Conservation (phyloP, 2,113 vertebrate species). For the Malurus cyaneus region DNA sequence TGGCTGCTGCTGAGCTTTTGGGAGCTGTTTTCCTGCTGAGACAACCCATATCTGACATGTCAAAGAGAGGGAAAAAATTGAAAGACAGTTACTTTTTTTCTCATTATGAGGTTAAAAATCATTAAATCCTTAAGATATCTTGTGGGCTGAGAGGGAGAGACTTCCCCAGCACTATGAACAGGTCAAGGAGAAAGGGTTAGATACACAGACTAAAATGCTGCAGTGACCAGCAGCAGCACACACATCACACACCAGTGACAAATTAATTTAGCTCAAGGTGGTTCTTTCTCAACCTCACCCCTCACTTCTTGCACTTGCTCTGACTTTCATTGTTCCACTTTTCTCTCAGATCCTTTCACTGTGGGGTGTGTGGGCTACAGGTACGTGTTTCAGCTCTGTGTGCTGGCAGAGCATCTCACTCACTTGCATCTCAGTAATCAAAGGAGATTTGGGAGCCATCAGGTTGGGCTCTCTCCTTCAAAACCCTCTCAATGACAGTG, state of each 20-base stretch:
- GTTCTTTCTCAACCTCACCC: neutral
- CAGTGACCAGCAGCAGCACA: neutral
- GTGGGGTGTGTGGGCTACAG: neutral
- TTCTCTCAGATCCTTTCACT: neutral
- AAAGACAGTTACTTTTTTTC: neutral
- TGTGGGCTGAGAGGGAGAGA: neutral
- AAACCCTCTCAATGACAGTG: neutral
- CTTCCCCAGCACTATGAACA: neutral
- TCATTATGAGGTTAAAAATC: neutral
- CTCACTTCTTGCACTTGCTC: neutral
- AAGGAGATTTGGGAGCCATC: slow-evolving; percentile 1
- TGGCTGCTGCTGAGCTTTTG: neutral
- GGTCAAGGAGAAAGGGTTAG: neutral
- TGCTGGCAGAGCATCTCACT: neutral
- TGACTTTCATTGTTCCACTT: neutral
- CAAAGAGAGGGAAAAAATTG: neutral
- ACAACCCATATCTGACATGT: neutral
- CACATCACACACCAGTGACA: neutral
- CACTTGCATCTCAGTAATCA: slow-evolving; percentile 27
- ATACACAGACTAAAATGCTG: neutral
- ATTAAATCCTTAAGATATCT: neutral
- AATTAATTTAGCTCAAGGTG: neutral
- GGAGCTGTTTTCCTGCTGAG: neutral
- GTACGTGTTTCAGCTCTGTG: neutral
- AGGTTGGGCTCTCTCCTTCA: neutral